Conservation (phyloP, 2,113 vertebrate species). For the Smithornis capensis region DNA sequence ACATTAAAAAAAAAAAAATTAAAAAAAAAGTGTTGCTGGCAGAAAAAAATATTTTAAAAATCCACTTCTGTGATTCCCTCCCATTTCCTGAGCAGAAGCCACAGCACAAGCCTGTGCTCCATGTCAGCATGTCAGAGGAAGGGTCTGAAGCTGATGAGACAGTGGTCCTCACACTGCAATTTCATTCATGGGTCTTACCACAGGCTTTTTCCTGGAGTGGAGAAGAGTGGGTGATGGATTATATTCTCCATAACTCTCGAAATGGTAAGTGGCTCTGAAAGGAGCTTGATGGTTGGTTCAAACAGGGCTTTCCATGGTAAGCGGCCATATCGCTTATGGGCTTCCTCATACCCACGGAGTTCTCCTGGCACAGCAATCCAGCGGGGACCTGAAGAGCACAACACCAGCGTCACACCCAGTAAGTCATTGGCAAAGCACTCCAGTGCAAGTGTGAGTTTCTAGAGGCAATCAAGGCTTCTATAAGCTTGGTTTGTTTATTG, state of each 20-base stretch:
- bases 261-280: conserved; percentile 33
- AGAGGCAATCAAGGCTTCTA: neutral
- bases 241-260: conserved; percentile 3
- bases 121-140: neutral
- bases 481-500: neutral
- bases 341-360: conserved; percentile 44
- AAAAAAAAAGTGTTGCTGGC: neutral
- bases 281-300: conserved; percentile 54
- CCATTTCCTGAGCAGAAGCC: neutral
- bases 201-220: accelerated
- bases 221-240: neutral
- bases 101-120: neutral
- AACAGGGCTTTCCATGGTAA: conserved; percentile 50
- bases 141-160: neutral
- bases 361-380: conserved; percentile 55
- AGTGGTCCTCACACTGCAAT: neutral
- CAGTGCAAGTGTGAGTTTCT: accelerated
- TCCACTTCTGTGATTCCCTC: neutral
- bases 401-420: neutral
- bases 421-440: neutral
- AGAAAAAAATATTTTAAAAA: neutral
- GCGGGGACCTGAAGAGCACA: neutral
- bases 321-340: conserved; percentile 19
- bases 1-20: neutral
- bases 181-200: conserved; percentile 21